Evolutionary conservation across 2,113 vertebrate species (phyloP), one percentile per base, ranked within the genome.

Genomic region (Tyto alba): DNA sequence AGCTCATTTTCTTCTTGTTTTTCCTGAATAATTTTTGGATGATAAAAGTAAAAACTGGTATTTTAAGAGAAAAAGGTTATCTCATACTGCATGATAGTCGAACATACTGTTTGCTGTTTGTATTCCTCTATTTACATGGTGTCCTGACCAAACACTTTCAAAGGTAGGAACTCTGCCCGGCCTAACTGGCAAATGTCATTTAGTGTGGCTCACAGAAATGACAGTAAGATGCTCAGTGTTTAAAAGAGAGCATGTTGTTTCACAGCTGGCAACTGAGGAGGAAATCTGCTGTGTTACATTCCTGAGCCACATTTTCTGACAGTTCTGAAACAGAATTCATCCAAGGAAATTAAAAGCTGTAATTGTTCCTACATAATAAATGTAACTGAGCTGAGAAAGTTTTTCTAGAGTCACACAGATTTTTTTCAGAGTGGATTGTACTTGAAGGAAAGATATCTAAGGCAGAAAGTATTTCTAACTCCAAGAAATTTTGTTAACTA

Each of bases 1-100:
- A 99, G 97, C 95, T 99, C 99, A 26, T 99, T 99, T 97, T 99
- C 99, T 97, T 99, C 99, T 92, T 99, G 99, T 95, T 99, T 99
- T 94, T 99, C 99, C 99, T 99, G 92, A 80, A 56, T 45, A 96
- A 94, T 97, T 94, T 63, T 78, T 76, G 53, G 34, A 89, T 63
- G 32, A 82, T 18, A 89, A 23, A 66, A 87, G 75, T 73, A 53
- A 67, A 93, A 94, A 76, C 13, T 13, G 26, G 0, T 62, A 66
- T 79, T 84, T 87, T 32, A 67, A 72, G 45, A 77, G 27, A 26
- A 76, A 88, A 95, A 47, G 11, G 41, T 78, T 79, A 34, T 72
- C 38, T 74, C 38, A n/a, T 47, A 47, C 41, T 43, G 10, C 43
- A 74, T 12, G 60, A 60, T 48, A 55, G 3, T 16, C 34, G 43